Evolutionary conservation across 2,888 invertebrate species (phyloP).

Genomic region (Acronicta psi): DNA sequence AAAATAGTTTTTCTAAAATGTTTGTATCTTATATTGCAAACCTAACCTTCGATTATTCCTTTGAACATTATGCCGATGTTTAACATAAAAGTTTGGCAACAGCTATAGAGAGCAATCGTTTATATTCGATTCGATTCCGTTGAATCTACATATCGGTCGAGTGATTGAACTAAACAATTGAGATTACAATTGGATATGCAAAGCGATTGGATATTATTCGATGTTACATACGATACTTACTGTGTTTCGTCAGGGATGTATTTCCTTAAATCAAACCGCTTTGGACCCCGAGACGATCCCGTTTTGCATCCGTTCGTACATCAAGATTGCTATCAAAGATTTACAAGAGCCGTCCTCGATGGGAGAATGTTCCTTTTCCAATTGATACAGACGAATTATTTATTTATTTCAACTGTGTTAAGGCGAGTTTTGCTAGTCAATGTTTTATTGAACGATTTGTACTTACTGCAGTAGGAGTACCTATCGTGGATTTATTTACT

Average conservation of each 20-base stretch:
- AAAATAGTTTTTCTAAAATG: neutral
- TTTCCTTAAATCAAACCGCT: slow-evolving; percentile 85
- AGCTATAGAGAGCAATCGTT: slow-evolving; percentile 37
- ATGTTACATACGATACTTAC: slow-evolving; percentile 66
- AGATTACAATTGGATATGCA: slow-evolving; percentile 77
- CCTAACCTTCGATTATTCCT: slow-evolving; percentile 19
- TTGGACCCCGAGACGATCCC: slow-evolving; percentile 73
- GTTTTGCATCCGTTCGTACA: slow-evolving; percentile 88
- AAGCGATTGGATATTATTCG: slow-evolving; percentile 68
- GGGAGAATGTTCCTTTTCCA: slow-evolving; percentile 74
- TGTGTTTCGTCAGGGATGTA: slow-evolving; percentile 55
- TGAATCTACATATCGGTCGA: slow-evolving; percentile 66
- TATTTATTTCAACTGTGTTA: slow-evolving; percentile 73
- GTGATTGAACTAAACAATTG: slow-evolving; percentile 78
- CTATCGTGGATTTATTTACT: slow-evolving; percentile 46
- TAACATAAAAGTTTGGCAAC: slow-evolving; percentile 41
- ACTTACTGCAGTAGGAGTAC: slow-evolving; percentile 34
- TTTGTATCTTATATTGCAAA: no score
- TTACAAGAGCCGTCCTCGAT: slow-evolving; percentile 85
- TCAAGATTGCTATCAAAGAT: slow-evolving; percentile 88
- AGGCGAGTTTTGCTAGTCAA: slow-evolving; percentile 52
- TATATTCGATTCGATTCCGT: slow-evolving; percentile 63
- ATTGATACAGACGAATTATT: slow-evolving; percentile 78
- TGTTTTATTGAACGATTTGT: slow-evolving; percentile 48
- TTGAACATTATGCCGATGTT: slow-evolving; percentile 35